These are phyloP conservation scores for Anas capensis DNA, from an alignment of 2,797 vertebrate genomes.

Conservation along the genomic window DNA sequence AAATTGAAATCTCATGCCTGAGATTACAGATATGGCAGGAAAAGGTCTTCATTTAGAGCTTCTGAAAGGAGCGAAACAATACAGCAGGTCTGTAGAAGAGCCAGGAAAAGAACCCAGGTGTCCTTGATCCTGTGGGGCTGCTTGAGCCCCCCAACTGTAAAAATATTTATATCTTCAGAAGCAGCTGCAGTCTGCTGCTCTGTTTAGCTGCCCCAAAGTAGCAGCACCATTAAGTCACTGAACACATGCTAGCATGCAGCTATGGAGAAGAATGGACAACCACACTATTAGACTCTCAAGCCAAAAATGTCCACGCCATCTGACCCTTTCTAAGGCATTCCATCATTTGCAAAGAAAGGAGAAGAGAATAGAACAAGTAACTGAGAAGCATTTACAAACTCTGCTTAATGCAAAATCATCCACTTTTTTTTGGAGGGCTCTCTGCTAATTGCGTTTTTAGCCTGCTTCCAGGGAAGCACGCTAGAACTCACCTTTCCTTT, in stretches of 20 bases:
- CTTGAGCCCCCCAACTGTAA: neutral
- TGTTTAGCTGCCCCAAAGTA: constrained; percentile 19
- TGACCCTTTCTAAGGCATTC: neutral
- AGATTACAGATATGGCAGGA: constrained; percentile 5
- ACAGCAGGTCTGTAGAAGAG: constrained; percentile 10
- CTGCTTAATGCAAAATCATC: neutral
- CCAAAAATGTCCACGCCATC: neutral
- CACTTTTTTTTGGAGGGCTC: neutral
- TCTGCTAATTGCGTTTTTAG: neutral
- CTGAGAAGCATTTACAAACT: neutral
- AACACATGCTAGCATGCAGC: neutral
- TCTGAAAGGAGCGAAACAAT: neutral
- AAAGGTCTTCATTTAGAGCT: neutral
- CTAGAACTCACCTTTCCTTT: constrained; percentile 17
- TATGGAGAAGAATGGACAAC: neutral
- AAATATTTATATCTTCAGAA: constrained; percentile 61
- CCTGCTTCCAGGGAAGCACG: neutral
- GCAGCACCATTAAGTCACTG: constrained; percentile 15
- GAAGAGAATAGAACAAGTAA: neutral
- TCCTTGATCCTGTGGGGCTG: neutral
- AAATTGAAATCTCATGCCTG: neutral
- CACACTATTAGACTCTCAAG: neutral
- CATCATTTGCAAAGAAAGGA: neutral
- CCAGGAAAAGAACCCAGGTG: constrained; percentile 34
- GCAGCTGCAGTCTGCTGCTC: constrained; percentile 63